Base-by-base conservation (phyloP, 2,797 vertebrate genomes). In the Chelon labrosus region DNA sequence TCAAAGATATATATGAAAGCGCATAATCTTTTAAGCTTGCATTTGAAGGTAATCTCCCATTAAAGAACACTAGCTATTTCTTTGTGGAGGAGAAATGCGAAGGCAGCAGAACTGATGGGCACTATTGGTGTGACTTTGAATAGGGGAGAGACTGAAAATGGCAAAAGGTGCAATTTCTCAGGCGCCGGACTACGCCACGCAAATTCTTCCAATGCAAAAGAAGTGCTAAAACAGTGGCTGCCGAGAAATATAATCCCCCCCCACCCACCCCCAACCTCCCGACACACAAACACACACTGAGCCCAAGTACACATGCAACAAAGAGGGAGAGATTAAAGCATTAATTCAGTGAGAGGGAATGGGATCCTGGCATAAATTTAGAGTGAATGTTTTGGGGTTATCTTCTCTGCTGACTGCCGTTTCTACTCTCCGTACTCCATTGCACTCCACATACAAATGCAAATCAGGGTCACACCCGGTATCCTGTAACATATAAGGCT, bases 21-120 rank as follows among this genome's bases (percentile, higher is more conserved):
- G 35, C 81, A 90, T 92, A 92, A 93, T 92, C 92, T 93, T 88
- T 90, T 90, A 92, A 92, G 80, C 90, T 87, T 76, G 88, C 89
- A 92, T 92, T 91, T 93, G 89, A 92, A 95, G 87, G 81, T 91
- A 93, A 94, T 94, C 91, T 94, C 87, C 89, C 85, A 91, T 93
- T 93, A 92, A 94, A 90, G 89, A 91, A 93, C 86, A 91, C 86
- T 77, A 62, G 83, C 88, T 85, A 85, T 92, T 90, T 88, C 89
- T 87, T 92, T 86, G 89, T 90, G 88, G 75, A 66, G 87, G 85
- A 66, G 85, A 94, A 94, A 91, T 89, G 93, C 91, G 75, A 90
- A 92, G 91, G 87, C 89, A 93, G 93, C 92, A 93, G 88, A 95
- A 93, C 87, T 74, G 85, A 90, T 89, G 80, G 82, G 70, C 77